Percentiles rank a stretch among this genome's conserved stretches.
Conservation (phyloP, 2,888 invertebrate genomes). For the Petrolisthes manimaculis region DNA sequence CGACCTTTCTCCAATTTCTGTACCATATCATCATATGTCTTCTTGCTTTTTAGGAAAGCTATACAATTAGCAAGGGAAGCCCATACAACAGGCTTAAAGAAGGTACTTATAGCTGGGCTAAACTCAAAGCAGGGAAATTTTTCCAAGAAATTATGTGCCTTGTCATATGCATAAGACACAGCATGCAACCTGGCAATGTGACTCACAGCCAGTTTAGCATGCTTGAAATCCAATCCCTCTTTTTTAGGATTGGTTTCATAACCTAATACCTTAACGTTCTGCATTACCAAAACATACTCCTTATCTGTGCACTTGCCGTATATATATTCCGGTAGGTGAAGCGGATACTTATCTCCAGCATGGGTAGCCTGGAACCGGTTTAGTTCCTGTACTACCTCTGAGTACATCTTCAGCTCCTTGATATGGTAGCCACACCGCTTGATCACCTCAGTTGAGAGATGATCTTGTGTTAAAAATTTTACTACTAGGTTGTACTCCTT, state of each 20-base stretch:
- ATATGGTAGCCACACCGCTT: constrained; percentile 52
- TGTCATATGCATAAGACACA: constrained; percentile 62
- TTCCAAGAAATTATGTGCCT: constrained; percentile 46
- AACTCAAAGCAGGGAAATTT: constrained; percentile 54
- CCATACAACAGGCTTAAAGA: constrained; percentile 58
- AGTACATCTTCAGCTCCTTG: constrained; percentile 61
- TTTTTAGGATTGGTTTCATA: constrained; percentile 61
- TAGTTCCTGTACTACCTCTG: constrained; percentile 55
- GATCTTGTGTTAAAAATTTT: constrained; percentile 59
- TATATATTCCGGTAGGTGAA: constrained; percentile 54
- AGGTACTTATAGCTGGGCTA: constrained; percentile 47
- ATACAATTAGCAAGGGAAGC: constrained; percentile 51
- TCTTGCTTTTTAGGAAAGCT: constrained; percentile 55
- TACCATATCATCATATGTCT: constrained; percentile 60
- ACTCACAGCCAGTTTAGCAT: constrained; percentile 58
- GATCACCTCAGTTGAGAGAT: constrained; percentile 54
- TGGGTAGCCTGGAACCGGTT: constrained; percentile 51
- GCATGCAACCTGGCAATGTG: constrained; percentile 62
- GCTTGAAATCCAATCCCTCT: constrained; percentile 54
- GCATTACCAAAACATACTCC: constrained; percentile 64
- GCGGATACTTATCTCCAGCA: constrained; percentile 48
- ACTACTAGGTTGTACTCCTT: constrained; percentile 61
- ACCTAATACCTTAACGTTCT: constrained; percentile 56
- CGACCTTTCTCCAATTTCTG: constrained; percentile 57
- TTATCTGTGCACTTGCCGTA: constrained; percentile 62